Conservation (phyloP, 2,797 vertebrate species). For the Eulemur albifrons region DNA sequence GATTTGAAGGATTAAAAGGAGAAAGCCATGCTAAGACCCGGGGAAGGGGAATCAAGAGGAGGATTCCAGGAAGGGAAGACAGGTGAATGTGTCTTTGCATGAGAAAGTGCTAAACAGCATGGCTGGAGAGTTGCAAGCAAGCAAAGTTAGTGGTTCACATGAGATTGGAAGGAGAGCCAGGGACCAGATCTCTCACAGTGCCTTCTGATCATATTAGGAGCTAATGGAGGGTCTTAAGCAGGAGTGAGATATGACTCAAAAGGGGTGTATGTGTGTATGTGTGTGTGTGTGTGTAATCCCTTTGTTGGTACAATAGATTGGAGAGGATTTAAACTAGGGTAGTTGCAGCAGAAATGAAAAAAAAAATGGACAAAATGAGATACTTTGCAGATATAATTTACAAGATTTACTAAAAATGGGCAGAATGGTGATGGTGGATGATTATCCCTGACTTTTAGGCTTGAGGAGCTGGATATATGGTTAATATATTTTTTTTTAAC, state of each 20-base stretch:
- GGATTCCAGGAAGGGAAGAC: not conserved
- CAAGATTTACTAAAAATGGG: not conserved
- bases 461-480: not conserved
- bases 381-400: not conserved
- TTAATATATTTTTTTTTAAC: not conserved
- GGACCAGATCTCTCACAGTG: not conserved
- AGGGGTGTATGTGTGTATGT: not conserved
- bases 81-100: not conserved
- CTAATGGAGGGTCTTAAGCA: not conserved
- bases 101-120: not conserved
- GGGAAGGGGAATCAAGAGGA: not conserved
- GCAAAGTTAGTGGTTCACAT: not conserved
- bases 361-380: not conserved
- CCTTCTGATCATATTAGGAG: not conserved
- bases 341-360: not conserved
- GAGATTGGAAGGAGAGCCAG: not conserved
- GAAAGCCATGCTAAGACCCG: not conserved
- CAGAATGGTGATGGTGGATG: not conserved
- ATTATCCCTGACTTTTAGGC: no score
- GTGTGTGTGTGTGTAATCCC: not conserved
- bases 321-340: not conserved
- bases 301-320: not conserved
- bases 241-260: not conserved
- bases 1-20: not conserved
- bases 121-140: not conserved